A percentile compares a stretch with the other conserved stretches of the same genome.
These are phyloP conservation scores for Leucosticte australis DNA, from an alignment of 2,113 vertebrate genomes.

Conservation along the genomic window DNA sequence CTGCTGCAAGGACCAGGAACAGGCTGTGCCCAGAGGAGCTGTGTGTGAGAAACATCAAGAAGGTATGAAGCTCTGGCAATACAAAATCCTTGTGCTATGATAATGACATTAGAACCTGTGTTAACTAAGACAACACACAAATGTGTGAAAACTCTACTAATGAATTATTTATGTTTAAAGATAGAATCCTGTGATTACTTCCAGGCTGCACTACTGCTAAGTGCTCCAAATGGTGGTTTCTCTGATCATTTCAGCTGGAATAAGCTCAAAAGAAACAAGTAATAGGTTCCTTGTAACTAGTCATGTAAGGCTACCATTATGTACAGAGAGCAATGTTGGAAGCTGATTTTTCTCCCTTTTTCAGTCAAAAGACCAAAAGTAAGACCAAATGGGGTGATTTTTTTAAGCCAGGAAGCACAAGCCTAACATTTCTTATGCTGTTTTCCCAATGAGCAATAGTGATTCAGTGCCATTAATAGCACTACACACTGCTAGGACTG, in stretches of 20 bases:
- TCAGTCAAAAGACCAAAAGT: background rate
- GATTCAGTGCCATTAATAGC: background rate
- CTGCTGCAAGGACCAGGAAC: too few species aligned
- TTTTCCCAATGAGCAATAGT: background rate
- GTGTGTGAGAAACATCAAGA: too few species aligned
- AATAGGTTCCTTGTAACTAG: background rate
- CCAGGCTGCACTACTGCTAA: background rate
- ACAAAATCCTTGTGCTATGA: too few species aligned
- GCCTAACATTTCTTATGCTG: background rate
- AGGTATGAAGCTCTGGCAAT: too few species aligned
- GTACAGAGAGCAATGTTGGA: background rate
- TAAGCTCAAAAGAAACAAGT: constrained; percentile 7
- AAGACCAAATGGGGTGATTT: constrained; percentile 14
- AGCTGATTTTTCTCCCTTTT: background rate
- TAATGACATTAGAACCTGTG: too few species aligned
- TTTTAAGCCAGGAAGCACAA: background rate
- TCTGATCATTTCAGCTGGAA: background rate
- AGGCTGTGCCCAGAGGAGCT: too few species aligned
- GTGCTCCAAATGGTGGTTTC: background rate
- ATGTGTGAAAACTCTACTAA: background rate
- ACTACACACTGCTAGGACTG: background rate
- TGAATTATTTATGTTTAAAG: background rate
- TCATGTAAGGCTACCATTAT: background rate
- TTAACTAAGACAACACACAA: too few species aligned
- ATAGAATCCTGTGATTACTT: background rate